These are phyloP conservation scores for Tachystola acroxantha DNA, from an alignment of 2,888 invertebrate genomes.

Conservation along the genomic window DNA sequence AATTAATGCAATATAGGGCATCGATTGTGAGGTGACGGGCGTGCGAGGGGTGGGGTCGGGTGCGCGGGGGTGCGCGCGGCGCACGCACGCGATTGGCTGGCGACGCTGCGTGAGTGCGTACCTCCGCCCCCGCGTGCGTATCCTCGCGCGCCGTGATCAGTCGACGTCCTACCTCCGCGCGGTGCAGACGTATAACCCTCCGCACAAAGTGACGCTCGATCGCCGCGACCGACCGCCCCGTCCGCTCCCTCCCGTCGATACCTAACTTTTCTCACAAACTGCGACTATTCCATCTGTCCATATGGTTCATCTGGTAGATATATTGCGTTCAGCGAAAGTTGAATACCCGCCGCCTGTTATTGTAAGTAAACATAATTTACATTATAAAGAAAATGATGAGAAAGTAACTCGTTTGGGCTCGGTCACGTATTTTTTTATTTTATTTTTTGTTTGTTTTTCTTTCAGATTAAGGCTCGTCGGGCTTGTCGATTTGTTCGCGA, in stretches of 20 bases:
- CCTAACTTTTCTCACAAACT: conserved; percentile 53
- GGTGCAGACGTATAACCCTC: conserved; percentile 44
- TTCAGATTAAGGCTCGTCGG: conserved; percentile 10
- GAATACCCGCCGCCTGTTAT: conserved; percentile 85
- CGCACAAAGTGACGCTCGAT: conserved; percentile 46
- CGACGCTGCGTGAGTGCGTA: conserved; percentile 74
- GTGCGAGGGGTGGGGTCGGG: conserved; percentile 54
- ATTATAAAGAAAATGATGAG: conserved; percentile 13
- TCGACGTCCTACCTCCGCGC: conserved; percentile 56
- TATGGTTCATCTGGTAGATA: conserved; percentile 90
- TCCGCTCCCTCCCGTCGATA: conserved; percentile 40
- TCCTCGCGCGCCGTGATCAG: conserved; percentile 57
- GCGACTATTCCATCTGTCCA: conserved; percentile 78
- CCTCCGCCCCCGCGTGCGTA: conserved; percentile 70
- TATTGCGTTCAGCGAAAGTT: conserved; percentile 87
- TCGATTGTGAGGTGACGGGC: conserved; percentile 76
- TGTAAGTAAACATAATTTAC: conserved; percentile 79
- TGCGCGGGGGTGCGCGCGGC: conserved; percentile 73
- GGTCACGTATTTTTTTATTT: conserved; percentile 12
- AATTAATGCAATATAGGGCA: conserved; percentile 80
- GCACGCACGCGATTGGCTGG: conserved; percentile 76
- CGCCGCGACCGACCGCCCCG: conserved; percentile 44
- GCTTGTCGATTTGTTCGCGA: conserved; percentile 3
- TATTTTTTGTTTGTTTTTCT: conserved; percentile 11
- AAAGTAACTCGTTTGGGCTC: conserved; percentile 20